phyloP scores from a whole-genome alignment of 2,888 invertebrate genomes.

The Steromphala cineraria region DNA sequence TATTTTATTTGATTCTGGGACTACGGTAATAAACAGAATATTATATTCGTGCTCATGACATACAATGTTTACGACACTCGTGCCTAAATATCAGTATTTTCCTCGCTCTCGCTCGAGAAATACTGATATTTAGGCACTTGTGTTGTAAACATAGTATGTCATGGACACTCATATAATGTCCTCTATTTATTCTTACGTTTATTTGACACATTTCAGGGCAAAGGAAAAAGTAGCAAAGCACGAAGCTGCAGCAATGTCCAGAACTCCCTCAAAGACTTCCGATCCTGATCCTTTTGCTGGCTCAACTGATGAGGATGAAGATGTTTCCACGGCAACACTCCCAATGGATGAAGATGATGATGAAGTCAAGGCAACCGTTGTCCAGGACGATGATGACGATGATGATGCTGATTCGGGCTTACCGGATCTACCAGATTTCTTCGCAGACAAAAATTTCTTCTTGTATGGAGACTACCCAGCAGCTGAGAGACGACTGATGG shows the following conservation, averaged over 20 bases:
- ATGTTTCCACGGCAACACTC: not conserved
- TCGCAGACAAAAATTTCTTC: slow-evolving; percentile 70
- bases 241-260: not conserved
- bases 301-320: slow-evolving; percentile 68
- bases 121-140: no score
- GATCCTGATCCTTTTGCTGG: slow-evolving; percentile 56
- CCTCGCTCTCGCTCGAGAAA: no score
- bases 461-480: slow-evolving; percentile 69
- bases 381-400: slow-evolving; percentile 24
- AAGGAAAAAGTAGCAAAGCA: slow-evolving; percentile 22
- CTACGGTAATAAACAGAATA: no score
- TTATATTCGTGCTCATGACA: no score
- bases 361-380: slow-evolving; percentile 8
- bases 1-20: no score
- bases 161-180: no score
- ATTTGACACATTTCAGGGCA: slow-evolving; percentile 20
- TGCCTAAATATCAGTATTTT: no score
- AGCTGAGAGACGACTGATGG: slow-evolving; percentile 54
- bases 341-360: slow-evolving; percentile 27
- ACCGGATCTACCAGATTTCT: slow-evolving; percentile 70
- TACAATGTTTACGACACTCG: no score
- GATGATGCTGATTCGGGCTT: slow-evolving; percentile 58
- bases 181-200: no score
- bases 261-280: slow-evolving; percentile 28
- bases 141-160: no score